Conservation (phyloP, 2,888 invertebrate genomes). For the Trimorus sp. region DNA sequence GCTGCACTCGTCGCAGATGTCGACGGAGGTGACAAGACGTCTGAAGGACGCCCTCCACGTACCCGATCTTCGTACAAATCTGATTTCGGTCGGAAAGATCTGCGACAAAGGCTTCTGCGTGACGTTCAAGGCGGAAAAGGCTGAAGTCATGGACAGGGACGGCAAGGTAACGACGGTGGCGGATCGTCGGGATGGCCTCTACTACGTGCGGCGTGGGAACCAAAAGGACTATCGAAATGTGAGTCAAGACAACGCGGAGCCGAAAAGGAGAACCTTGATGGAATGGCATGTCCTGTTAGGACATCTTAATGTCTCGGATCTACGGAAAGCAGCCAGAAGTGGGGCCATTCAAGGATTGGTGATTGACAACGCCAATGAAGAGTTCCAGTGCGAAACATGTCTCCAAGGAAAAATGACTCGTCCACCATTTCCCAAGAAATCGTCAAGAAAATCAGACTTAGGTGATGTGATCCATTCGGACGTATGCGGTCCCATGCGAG, state of each 20-base stretch:
- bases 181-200: neutral
- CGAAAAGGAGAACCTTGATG: neutral
- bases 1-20: neutral
- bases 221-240: neutral
- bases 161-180: neutral
- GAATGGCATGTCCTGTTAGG: constrained; percentile 1
- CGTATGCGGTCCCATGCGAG: neutral
- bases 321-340: neutral
- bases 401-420: constrained; percentile 2
- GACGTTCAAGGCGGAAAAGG: neutral
- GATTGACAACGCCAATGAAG: neutral
- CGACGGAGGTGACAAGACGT: neutral
- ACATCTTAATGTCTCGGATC: neutral
- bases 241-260: neutral
- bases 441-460: neutral
- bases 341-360: constrained; percentile 1
- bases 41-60: neutral
- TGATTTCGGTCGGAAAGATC: neutral
- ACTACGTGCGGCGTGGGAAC: neutral
- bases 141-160: neutral
- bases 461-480: constrained; percentile 2
- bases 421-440: neutral
- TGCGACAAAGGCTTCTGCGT: neutral
- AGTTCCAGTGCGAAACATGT: constrained; percentile 1
- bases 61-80: neutral